These are phyloP conservation scores for Tuberolachnus salignus DNA, from an alignment of 2,888 invertebrate species.

Conservation along the genomic window DNA sequence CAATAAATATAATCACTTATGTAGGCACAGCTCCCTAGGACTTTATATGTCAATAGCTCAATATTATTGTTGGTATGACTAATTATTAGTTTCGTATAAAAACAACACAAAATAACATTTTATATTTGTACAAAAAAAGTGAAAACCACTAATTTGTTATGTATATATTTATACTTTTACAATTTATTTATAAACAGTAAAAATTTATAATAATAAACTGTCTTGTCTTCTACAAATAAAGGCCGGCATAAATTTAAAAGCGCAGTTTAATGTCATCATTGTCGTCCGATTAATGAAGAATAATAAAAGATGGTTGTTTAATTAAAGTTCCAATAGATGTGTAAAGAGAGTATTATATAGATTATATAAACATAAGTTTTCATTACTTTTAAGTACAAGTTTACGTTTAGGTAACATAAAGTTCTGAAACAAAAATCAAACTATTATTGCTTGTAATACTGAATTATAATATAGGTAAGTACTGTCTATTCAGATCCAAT, in stretches of 20 bases:
- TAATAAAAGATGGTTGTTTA: neutral
- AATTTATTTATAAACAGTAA: conserved; percentile 45
- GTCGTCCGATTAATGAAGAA: conserved; percentile 43
- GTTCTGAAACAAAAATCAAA: conserved; percentile 39
- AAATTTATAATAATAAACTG: conserved; percentile 47
- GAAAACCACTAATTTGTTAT: conserved; percentile 35
- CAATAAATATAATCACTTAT: conserved; percentile 40
- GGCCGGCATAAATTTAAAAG: conserved; percentile 52
- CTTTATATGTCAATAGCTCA: conserved; percentile 24
- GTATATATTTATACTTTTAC: conserved; percentile 49
- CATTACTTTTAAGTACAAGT: conserved; percentile 46
- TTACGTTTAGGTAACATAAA: conserved; percentile 34
- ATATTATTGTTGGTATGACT: conserved; percentile 25
- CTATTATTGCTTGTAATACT: conserved; percentile 42
- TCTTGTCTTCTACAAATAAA: conserved; percentile 52
- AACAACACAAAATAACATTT: conserved; percentile 32
- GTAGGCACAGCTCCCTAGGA: conserved; percentile 20
- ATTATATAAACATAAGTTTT: conserved; percentile 20
- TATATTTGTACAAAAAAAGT: conserved; percentile 33
- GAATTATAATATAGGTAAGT: conserved; percentile 11
- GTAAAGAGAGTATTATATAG: neutral
- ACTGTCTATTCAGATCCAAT: conserved; percentile 27
- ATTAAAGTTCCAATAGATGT: neutral
- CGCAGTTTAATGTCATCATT: conserved; percentile 46
- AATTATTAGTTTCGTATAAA: conserved; percentile 42